Evolutionary conservation across 2,888 invertebrate species (phyloP).

Genomic region (Himalopsyche tibetana): DNA sequence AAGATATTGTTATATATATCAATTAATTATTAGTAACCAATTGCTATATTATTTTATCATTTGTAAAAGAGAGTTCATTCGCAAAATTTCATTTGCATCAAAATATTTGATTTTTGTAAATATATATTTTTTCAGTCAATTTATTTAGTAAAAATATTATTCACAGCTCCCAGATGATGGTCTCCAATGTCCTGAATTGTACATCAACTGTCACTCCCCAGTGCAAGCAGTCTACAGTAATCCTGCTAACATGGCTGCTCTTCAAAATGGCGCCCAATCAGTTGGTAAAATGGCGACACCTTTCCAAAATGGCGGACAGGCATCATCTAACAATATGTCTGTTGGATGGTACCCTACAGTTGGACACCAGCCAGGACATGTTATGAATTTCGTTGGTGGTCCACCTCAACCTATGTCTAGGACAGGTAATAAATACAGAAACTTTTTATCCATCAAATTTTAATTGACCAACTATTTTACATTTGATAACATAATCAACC

Average conservation of each 20-base stretch:
- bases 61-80: no score
- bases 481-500: no score
- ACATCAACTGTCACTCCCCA: constrained; percentile 59
- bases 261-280: constrained; percentile 52
- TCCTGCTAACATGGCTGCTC: constrained; percentile 34
- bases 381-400: constrained; percentile 57
- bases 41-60: no score
- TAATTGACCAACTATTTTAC: background rate
- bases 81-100: no score
- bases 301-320: constrained; percentile 28
- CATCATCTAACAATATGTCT: constrained; percentile 44
- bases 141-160: background rate
- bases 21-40: no score
- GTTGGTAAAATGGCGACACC: constrained; percentile 49
- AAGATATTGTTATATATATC: background rate
- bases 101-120: no score
- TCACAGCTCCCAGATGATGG: constrained; percentile 45
- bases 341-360: constrained; percentile 48
- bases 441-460: background rate
- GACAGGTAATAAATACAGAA: constrained; percentile 53
- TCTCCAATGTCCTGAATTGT: constrained; percentile 57
- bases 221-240: constrained; percentile 61
- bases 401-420: constrained; percentile 61
- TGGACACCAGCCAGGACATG: constrained; percentile 48
- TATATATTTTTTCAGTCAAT: background rate